Base-by-base conservation (phyloP, 2,888 invertebrate species). In the Trachelus tabidus region DNA sequence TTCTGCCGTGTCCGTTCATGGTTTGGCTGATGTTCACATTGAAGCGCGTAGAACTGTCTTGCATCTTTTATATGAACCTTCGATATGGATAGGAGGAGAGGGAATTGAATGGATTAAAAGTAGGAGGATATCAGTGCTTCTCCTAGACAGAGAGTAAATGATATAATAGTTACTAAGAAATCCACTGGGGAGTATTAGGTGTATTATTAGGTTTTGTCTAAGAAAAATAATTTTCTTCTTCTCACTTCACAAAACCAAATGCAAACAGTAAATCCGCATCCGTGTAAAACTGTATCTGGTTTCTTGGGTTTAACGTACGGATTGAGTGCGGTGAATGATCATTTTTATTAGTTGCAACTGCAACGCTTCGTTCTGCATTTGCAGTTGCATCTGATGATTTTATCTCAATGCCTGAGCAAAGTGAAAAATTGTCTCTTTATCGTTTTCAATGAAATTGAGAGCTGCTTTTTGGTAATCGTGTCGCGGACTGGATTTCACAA, bases 51-150 rank as follows among this genome's bases (percentile, higher is more conserved):
- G 31, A 33, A 34, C 12, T 30, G 12, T 71, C 9, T 12, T 71
- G 71, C 31, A 71, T 71, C 71, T 71, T 71, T 71, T 71, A 71
- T 71, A 71, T 34, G 3, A 71, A 34, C 71, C 71, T 34, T 71
- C 71, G 11, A 12, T 71, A 71, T 34, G 71, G 9, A 23, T 31
- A 15, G 33, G 4, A 33, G 69, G 9, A 71, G 71, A 71, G 71
- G 71, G 71, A 31, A 31, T 71, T 12, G 33, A 31, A 30, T 30
- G 12, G 30, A 31, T 33, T 33, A 31, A 31, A 31, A 71, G 71
- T 71, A n/a, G 31, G 71, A 56, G 71, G 11, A 71, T 71, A 31
- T 23, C 31, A 23, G 31, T 33, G 30, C 12, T 31, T 69, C 69
- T 69, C 11, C 11, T 56, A 56, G 15, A 23, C 56, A 9, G 12